Conservation (phyloP, 2,888 invertebrate species). For the Lasioglossum malachurum region DNA sequence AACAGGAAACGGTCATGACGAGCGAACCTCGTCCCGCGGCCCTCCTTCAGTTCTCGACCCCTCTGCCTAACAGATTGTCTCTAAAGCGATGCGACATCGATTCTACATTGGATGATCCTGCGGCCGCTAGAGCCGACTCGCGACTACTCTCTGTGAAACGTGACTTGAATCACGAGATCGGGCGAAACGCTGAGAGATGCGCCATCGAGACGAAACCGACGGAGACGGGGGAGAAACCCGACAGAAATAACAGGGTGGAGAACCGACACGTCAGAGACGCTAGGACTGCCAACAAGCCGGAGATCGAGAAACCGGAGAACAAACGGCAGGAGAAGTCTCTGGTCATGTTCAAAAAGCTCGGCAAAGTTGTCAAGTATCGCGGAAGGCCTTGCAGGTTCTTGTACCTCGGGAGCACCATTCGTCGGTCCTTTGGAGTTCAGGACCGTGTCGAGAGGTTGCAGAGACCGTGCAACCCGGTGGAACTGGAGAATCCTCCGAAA, state of each 20-base stretch:
- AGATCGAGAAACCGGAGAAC: not conserved
- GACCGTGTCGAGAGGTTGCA: not conserved
- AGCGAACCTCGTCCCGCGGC: not conserved
- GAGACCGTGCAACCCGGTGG: not conserved
- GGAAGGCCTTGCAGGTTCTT: conserved; percentile 35
- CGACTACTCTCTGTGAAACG: conserved; percentile 42
- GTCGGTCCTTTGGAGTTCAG: not conserved
- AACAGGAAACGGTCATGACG: not conserved
- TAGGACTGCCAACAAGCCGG: not conserved
- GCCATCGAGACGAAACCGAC: not conserved
- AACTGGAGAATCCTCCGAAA: not conserved
- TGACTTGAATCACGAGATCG: conserved; percentile 41
- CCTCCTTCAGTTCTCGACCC: not conserved
- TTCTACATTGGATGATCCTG: not conserved
- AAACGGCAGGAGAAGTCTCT: too few relatives aligned
- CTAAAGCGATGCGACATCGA: not conserved
- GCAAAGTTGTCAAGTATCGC: conserved; percentile 32
- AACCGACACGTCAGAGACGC: not conserved
- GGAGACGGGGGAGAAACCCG: too few relatives aligned
- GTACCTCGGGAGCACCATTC: conserved; percentile 29
- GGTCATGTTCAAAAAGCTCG: conserved; percentile 57
- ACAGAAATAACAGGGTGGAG: not conserved
- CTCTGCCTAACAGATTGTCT: conserved; percentile 35
- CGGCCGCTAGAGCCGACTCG: not conserved
- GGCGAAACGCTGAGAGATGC: not conserved